phyloP scores from a whole-genome alignment of 2,797 vertebrate species.

The Clamator glandarius region DNA sequence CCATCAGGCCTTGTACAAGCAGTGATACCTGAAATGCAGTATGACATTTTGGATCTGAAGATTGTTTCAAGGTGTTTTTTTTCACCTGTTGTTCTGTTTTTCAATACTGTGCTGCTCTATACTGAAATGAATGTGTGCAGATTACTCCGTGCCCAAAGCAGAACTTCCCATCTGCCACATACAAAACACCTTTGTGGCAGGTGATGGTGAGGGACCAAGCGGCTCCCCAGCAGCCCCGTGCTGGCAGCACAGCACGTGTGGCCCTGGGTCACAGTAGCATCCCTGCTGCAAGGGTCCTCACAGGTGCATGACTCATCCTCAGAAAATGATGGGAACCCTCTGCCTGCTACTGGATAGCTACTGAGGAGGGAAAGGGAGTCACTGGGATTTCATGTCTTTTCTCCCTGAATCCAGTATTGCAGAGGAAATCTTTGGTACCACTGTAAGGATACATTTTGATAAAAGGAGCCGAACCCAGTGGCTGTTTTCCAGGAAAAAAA shows the following conservation, averaged over 20 bases:
- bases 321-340: background rate
- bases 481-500: background rate
- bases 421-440: background rate
- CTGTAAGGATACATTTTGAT: rapidly evolving
- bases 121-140: background rate
- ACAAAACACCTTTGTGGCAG: rapidly evolving
- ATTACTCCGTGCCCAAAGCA: background rate
- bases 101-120: background rate
- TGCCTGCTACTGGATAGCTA: background rate
- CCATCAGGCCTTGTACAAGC: background rate
- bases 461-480: background rate
- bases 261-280: rapidly evolving
- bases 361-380: background rate
- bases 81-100: background rate
- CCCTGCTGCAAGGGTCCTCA: rapidly evolving
- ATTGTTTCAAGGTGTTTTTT: background rate
- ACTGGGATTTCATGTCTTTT: background rate
- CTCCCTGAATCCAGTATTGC: background rate
- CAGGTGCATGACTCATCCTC: rapidly evolving
- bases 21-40: background rate
- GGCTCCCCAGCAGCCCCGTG: rapidly evolving
- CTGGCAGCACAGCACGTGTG: background rate
- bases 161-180: background rate
- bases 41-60: background rate
- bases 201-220: rapidly evolving